Evolutionary conservation across 2,888 invertebrate species (phyloP), one percentile per base, ranked within the genome.

Genomic region (Nephrotoma flavescens): DNA sequence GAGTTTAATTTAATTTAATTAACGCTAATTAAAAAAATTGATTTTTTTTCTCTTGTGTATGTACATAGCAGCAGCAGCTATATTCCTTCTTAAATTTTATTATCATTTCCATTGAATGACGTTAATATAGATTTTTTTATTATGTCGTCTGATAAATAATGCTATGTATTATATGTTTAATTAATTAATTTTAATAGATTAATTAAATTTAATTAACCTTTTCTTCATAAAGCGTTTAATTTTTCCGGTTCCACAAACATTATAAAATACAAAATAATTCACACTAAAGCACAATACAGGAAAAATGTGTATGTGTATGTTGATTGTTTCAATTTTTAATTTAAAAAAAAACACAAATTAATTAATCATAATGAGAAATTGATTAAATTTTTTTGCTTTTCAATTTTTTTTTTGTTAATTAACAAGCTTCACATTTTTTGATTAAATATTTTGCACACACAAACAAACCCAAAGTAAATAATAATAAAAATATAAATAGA

Each of bases 1-100:
- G 42, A 84, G 41, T 84, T 84, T 84, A 84, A 84, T 84, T 84
- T 84, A 84, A 84, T 84, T 84, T 84, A 84, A 84, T 84, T 84
- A 42, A 12, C 41, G 84, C 84, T 84, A 84, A 84, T 84, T 84
- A 84, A 84, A 84, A 84, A 42, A 84, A 84, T 84, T 84, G 84
- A 84, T 84, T 84, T 84, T 84, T 84, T 84, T 41, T 83, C 6
- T 84, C 42, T 12, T 84, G 41, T 83, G 41, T 42, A 3, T 42
- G 42, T 84, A 42, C 15, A 84, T 84, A 41, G n/a, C 84, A 42
- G 42, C 84, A 41, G n/a, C 84, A 42, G 15, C 84, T 84, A 71
- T 31, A 71, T 71, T 84, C 41, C 41, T 83, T 84, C 42, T 84
- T 84, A 84, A 84, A 41, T 84, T 84, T 41, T 84, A 84, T 42